phyloP scores from a whole-genome alignment of 2,888 invertebrate species.

The Phalangium opilio region DNA sequence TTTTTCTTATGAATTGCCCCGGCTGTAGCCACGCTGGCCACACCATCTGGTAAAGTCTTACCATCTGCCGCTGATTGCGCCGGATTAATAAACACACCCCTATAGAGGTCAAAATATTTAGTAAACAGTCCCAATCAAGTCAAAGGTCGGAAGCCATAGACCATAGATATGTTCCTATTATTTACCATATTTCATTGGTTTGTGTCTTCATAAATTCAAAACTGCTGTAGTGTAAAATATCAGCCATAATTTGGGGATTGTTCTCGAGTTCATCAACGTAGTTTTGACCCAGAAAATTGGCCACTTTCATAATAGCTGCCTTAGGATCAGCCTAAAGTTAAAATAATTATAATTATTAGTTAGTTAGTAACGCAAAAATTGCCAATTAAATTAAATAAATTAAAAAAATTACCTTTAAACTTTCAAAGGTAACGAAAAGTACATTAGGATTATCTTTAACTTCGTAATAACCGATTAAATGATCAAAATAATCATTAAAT shows the following conservation, averaged over 20 bases:
- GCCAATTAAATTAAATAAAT: too few relatives aligned
- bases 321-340: constrained; percentile 7
- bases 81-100: too few relatives aligned
- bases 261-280: constrained; percentile 1
- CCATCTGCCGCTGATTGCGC: too few relatives aligned
- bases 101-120: too few relatives aligned
- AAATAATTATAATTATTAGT: too few relatives aligned
- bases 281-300: constrained; percentile 17
- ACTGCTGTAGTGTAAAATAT: constrained; percentile 1
- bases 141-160: too few relatives aligned
- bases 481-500: constrained; percentile 15
- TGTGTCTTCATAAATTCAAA: constrained; percentile 11
- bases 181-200: constrained; percentile 5
- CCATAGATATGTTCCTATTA: too few relatives aligned
- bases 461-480: constrained; percentile 8
- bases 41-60: too few relatives aligned
- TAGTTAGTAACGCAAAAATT: too few relatives aligned
- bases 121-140: too few relatives aligned
- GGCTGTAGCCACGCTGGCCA: too few relatives aligned
- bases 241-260: constrained; percentile 2
- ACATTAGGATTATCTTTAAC: constrained; percentile 25
- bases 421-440: constrained; percentile 30
- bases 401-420: constrained; percentile 25
- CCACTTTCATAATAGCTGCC: constrained; percentile 16
- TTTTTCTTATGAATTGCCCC: too few relatives aligned